Evolutionary conservation across 2,888 invertebrate species (phyloP).

Genomic region (Idaea biselata): DNA sequence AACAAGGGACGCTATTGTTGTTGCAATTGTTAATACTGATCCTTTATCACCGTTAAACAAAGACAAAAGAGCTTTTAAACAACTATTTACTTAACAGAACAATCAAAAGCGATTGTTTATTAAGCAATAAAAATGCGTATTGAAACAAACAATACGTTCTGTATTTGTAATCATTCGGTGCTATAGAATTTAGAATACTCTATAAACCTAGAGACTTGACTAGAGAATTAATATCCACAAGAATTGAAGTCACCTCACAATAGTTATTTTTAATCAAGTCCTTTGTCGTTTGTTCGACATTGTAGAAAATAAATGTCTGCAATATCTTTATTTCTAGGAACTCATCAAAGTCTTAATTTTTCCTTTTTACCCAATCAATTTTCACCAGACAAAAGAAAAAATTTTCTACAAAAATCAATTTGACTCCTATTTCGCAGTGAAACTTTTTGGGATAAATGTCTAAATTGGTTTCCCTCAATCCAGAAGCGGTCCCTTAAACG

Average conservation of each 20-base stretch:
- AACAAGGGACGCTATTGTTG: conserved; percentile 10
- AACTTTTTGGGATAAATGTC: neutral
- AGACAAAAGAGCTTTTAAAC: neutral
- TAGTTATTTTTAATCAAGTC: conserved; percentile 72
- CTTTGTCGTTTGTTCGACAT: conserved; percentile 59
- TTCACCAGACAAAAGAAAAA: neutral
- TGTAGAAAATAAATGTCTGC: neutral
- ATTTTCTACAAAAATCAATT: neutral
- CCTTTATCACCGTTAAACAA: neutral
- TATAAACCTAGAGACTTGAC: conserved; percentile 33
- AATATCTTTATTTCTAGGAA: neutral
- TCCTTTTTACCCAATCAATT: neutral
- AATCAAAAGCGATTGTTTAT: neutral
- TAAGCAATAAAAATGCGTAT: conserved; percentile 1
- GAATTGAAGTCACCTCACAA: conserved; percentile 58
- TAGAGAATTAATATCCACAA: conserved; percentile 35
- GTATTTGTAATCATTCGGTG: conserved; percentile 29
- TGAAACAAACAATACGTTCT: neutral
- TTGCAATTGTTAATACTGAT: conserved; percentile 12
- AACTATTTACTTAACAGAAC: conserved; percentile 8
- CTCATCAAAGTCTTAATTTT: neutral
- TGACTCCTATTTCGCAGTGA: neutral
- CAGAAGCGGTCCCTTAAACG: conserved; percentile 15
- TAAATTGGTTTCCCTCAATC: conserved; percentile 10
- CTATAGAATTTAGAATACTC: conserved; percentile 26